A percentile compares a stretch with the other conserved stretches of the same genome.
phyloP scores from a whole-genome alignment of 2,888 invertebrate genomes.

The Sinodicranocentrus sp. region DNA sequence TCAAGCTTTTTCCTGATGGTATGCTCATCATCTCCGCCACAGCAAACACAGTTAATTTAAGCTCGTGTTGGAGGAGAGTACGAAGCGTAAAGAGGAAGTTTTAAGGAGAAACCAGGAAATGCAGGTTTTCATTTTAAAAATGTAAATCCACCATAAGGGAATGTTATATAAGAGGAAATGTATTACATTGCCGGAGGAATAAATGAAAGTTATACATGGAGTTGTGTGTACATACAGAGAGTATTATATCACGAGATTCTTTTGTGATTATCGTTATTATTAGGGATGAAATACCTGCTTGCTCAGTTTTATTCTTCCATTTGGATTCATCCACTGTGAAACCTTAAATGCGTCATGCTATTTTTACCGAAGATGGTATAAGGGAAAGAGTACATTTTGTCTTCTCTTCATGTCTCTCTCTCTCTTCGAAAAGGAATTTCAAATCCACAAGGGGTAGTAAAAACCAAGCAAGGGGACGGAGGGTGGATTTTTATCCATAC shows the following conservation, averaged over 20 bases:
- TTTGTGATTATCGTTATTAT: conserved; percentile 7
- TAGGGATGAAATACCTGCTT: not conserved
- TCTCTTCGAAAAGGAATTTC: not conserved
- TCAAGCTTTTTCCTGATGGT: not conserved
- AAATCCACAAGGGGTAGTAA: conserved; percentile 8
- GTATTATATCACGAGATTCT: not conserved
- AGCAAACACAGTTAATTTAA: conserved; percentile 54
- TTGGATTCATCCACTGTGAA: conserved; percentile 1
- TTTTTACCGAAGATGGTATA: conserved; percentile 34
- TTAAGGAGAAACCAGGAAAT: conserved; percentile 62
- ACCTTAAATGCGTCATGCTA: not conserved
- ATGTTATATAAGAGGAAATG: no score
- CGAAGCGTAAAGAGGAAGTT: conserved; percentile 48
- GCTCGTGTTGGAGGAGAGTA: conserved; percentile 1
- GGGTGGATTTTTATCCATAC: conserved; percentile 36
- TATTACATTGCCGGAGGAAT: no score
- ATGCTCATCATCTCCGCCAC: conserved; percentile 61
- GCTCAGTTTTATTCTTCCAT: not conserved
- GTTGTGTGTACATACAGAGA: no score
- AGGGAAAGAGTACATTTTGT: not conserved
- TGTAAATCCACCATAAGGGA: no score
- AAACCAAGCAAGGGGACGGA: conserved; percentile 16
- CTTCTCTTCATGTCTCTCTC: conserved; percentile 19
- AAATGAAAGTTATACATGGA: no score
- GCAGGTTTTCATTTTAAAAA: conserved; percentile 25